Base-by-base conservation (phyloP, 2,888 invertebrate genomes). In the Eugnorisma glareosa region DNA sequence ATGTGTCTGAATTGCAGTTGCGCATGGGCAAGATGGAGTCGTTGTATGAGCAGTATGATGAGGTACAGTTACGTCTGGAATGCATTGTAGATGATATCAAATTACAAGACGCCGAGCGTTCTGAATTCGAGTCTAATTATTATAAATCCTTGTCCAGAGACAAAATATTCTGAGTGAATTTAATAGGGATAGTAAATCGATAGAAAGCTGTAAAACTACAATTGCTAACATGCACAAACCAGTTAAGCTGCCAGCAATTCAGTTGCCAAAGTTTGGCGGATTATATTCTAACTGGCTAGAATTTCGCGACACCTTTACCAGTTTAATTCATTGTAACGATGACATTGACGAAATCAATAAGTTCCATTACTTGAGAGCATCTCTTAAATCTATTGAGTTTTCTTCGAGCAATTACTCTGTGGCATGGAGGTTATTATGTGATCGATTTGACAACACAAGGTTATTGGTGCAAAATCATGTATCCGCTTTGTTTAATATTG, bases 261-360 rank as follows among this genome's bases (percentile, higher is more conserved):
- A 88, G n/a, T 73, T 89, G 31, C 87, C 88, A 6, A 86, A 84
- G 63, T 87, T 88, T 74, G 70, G 66, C 45, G 88, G 87, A 24
- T 75, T 54, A 11, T 86, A 85, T 73, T 75, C 78, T 2, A 85
- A 83, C 37, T 89, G 89, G 45, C 18, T 45, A 2, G 45, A 15
- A 45, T 45, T 45, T 18, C 45, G 45, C 18, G 45, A 45, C 45
- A 45, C 45, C 4, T 45, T 45, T 45, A 18, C 45, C 6, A 45
- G 45, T 18, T 5, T 45, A 6, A 45, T 45, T 37, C 40, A 37
- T 45, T 18, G 45, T 45, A 45, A 45, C 45, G 45, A 45, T 45
- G 45, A 45, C 15, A 45, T 45, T 6, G 45, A 45, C 18, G 45
- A 15, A 45, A 45, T 45, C 15, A 45, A 45, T 45, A 45, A 45